Evolutionary conservation across 64 coral and sea anemone genomes (phyloP), one percentile per base, ranked within the genome.

Genomic region (Pocillopora damicornis): DNA sequence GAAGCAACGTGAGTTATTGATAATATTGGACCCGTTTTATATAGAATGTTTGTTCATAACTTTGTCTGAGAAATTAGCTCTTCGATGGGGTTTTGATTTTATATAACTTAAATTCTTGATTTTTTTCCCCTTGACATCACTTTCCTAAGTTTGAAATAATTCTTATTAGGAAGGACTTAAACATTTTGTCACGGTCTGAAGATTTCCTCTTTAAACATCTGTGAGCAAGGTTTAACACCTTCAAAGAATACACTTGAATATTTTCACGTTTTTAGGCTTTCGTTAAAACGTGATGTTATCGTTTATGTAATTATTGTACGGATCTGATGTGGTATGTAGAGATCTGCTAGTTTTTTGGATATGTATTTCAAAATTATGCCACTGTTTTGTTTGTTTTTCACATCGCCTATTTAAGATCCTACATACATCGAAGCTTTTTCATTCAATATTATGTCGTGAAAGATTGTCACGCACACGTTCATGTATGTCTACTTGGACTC

Each of bases 341-440:
- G 42, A 51, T 51, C 42, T 51, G 2, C 42, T 51, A 51, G 42
- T 2, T 2, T 45, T 51, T 2, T 51, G 42, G 42, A 7, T 2
- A 34, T 60, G 25, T 30, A 42, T 72, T 1, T 37, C 26, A 68
- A 35, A 61, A 45, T 0, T 9, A 16, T 4, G 6, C 51, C 56
- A 77, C 38, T 22, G 36, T 58, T 14, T 42, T 77, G n/a, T 85
- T 71, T 37, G 35, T 17, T 85, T 85, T 84, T 51, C 68, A 66
- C 37, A 20, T 68, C 26, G 18, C 35, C 18, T 68, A 22, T 25
- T 61, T 35, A 72, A 36, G 16, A 45, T 60, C 63, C 26, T 4
- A 71, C 63, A 2, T 66, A 14, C 18, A 3, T 22, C 22, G 69
- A 56, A 51, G 17, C 51, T 51, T 51, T 17, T 59, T 42, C 2